Base-by-base conservation (phyloP, 2,888 invertebrate genomes). In the Sialis lutaria region DNA sequence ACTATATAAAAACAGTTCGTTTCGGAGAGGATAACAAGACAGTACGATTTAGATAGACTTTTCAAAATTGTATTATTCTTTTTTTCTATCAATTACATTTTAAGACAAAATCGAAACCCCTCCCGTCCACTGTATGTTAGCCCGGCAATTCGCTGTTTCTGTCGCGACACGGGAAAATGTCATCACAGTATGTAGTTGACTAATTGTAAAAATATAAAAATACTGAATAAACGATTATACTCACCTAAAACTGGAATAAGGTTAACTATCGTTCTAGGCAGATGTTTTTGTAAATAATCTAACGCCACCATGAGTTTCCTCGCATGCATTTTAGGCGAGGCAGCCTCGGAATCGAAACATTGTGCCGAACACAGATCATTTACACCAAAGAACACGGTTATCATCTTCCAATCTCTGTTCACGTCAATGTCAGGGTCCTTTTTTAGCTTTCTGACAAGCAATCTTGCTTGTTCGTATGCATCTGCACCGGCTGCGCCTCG, bases 361-460 rank as follows among this genome's bases (percentile, higher is more conserved):
- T 82, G 79, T 0, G 77, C 79, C 0, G 82, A 82, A 56, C 83
- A 83, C 42, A 83, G 69, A 60, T 83, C 82, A 59, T 83, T 83
- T 49, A 82, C 82, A 1, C 83, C 83, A 52, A 82, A 78, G 60
- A 83, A 75, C 44, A 85, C 68, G 0, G 84, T 83, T 44, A 84
- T 65, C 72, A 83, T 79, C 70, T 83, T 83, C 82, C 83, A 83
- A 55, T 82, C 75, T 8, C 68, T 69, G 1, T 65, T 59, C 34
- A 77, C 64, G 58, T 82, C 69, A 48, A 82, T 73, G 44, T 68
- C 70, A 0, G 69, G 68, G 45, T 80, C 70, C 4, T 66, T 67
- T 50, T 69, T 73, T 62, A 83, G 80, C 47, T 78, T 75, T 10
- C 70, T 72, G 10, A 82, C 77, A 40, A 83, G 65, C 47, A 79